Conservation (phyloP, 2,888 invertebrate species). For the Plebejus anna region DNA sequence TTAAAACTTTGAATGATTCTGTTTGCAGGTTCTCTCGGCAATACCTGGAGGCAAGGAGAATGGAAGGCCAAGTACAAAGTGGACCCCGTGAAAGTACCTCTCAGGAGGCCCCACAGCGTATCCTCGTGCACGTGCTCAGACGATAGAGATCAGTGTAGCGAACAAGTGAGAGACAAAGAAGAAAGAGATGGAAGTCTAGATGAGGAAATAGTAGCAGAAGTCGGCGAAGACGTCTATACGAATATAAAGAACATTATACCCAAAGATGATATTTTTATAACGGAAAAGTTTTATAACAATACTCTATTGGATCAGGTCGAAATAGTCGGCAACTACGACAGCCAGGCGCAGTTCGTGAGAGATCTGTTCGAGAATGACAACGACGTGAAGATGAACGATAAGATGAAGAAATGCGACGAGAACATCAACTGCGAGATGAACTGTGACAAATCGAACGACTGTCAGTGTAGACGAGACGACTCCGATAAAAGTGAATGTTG, state of each 20-base stretch:
- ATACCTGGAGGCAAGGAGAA: conserved; percentile 90
- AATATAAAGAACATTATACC: conserved; percentile 51
- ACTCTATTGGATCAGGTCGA: conserved; percentile 50
- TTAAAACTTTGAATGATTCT: neutral
- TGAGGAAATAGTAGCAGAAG: conserved; percentile 35
- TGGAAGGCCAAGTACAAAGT: conserved; percentile 76
- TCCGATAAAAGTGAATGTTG: conserved; percentile 32
- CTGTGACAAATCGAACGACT: conserved; percentile 19
- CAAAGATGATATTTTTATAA: conserved; percentile 55
- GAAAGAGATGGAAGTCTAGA: conserved; percentile 31
- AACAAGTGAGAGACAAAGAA: conserved; percentile 32
- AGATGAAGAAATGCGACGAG: conserved; percentile 33
- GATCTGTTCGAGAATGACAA: conserved; percentile 57
- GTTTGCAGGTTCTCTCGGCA: conserved; percentile 83
- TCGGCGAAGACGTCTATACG: conserved; percentile 47
- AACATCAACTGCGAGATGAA: conserved; percentile 39
- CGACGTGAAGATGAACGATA: conserved; percentile 38
- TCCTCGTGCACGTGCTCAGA: conserved; percentile 48
- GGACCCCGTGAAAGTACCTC: conserved; percentile 54
- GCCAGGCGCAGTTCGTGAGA: conserved; percentile 62
- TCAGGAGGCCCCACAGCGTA: conserved; percentile 49
- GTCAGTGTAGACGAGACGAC: conserved; percentile 20
- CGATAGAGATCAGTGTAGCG: conserved; percentile 34
- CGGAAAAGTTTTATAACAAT: conserved; percentile 65
- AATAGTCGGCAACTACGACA: conserved; percentile 57